Percentiles rank a stretch among this genome's conserved stretches.
phyloP scores from a whole-genome alignment of 2,797 vertebrate species.

The Cryptoprocta ferox region DNA sequence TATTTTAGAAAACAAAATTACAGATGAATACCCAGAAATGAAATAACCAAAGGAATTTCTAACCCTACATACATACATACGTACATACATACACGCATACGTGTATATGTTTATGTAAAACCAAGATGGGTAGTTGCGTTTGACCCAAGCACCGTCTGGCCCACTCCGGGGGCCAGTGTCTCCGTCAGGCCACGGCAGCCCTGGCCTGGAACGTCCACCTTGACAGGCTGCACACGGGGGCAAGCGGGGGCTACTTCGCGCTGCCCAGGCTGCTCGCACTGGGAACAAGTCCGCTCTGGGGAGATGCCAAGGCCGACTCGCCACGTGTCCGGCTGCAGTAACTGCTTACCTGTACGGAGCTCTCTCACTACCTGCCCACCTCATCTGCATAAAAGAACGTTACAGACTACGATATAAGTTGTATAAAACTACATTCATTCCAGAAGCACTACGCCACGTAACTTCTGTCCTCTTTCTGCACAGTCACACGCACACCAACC shows the following conservation, averaged over 20 bases:
- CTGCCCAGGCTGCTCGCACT: rapidly evolving
- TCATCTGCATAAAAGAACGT: background rate
- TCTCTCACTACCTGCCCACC: background rate
- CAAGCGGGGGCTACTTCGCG: rapidly evolving
- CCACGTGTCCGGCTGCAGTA: background rate
- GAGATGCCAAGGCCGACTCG: background rate
- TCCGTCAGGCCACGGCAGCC: no score
- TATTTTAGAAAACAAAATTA: background rate
- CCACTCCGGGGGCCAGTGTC: no score
- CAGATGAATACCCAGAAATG: background rate
- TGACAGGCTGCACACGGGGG: background rate
- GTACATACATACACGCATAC: background rate
- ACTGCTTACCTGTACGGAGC: no score
- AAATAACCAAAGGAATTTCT: background rate
- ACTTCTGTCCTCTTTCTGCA: background rate
- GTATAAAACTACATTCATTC: background rate
- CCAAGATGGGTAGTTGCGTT: background rate
- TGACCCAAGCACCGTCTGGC: background rate
- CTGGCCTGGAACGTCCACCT: background rate
- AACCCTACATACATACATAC: background rate
- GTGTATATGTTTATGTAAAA: background rate
- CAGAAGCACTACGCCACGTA: background rate
- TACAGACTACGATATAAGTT: background rate
- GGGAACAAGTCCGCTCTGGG: background rate
- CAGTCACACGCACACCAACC: background rate